Evolutionary conservation across 2,888 invertebrate species (phyloP).

Genomic region (Tribolium freemani): DNA sequence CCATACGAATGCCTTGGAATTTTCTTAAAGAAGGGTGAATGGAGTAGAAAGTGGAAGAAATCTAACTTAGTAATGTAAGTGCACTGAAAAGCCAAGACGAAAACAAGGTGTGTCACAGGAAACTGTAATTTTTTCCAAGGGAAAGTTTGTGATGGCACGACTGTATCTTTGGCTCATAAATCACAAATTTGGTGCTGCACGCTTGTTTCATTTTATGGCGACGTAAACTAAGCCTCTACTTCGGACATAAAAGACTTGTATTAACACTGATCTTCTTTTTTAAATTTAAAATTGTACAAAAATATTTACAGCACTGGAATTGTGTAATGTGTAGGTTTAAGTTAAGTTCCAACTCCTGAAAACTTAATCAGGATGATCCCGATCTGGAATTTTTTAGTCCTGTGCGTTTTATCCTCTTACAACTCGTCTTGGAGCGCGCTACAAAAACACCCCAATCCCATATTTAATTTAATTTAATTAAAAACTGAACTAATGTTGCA

Average conservation of each 20-base stretch:
- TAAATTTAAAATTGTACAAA: background rate
- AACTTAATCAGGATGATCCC: conserved; percentile 3
- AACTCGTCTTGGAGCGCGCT: background rate
- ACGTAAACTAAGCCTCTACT: background rate
- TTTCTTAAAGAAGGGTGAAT: conserved; percentile 35
- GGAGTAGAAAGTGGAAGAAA: conserved; percentile 36
- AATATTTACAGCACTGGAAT: background rate
- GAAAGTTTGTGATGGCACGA: background rate
- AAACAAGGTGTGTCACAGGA: conserved; percentile 15
- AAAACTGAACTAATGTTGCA: conserved; percentile 63
- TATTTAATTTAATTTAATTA: background rate
- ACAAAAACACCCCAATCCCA: background rate
- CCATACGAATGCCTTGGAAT: conserved; percentile 40
- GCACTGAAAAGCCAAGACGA: conserved; percentile 16
- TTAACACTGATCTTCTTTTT: too few relatives aligned
- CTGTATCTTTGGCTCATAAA: background rate
- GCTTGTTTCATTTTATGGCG: background rate
- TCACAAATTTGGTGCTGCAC: background rate
- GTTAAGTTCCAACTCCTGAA: background rate
- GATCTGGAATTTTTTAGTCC: conserved; percentile 7
- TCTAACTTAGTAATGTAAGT: conserved; percentile 34
- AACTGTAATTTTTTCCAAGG: background rate
- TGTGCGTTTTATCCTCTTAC: background rate
- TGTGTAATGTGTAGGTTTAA: background rate
- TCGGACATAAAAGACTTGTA: background rate